Conservation (phyloP, 2,888 invertebrate species). For the Choristoneura rosaceana region DNA sequence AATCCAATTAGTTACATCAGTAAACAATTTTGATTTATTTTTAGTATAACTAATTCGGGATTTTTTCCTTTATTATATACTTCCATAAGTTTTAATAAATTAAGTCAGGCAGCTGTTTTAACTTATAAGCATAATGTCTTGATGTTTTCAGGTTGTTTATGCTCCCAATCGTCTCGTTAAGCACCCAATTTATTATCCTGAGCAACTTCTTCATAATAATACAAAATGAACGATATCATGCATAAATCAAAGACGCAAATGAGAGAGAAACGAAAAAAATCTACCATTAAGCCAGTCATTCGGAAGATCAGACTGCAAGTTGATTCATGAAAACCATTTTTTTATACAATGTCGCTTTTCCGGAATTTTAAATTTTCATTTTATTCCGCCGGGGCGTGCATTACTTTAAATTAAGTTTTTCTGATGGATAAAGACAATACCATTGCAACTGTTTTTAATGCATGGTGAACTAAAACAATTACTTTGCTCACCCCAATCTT, state of each 20-base stretch:
- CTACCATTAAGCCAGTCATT: constrained; percentile 71
- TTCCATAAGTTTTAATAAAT: too few species aligned
- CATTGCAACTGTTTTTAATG: too few species aligned
- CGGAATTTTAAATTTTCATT: constrained; percentile 34
- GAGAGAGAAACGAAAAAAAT: constrained; percentile 68
- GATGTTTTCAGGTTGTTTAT: constrained; percentile 24
- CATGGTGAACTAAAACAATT: too few species aligned
- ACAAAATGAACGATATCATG: constrained; percentile 65
- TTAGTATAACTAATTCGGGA: too few species aligned
- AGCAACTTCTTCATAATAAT: constrained; percentile 52
- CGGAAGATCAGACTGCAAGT: constrained; percentile 71
- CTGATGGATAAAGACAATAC: neutral
- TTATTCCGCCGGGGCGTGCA: constrained; percentile 3
- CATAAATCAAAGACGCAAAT: constrained; percentile 76
- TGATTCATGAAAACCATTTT: constrained; percentile 72
- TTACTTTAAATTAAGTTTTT: constrained; percentile 18
- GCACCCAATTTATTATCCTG: constrained; percentile 20
- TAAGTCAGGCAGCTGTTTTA: too few species aligned
- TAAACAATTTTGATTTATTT: too few species aligned
- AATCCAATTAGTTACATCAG: too few species aligned
- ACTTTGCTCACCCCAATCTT: too few species aligned
- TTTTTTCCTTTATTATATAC: too few species aligned
- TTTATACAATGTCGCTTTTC: constrained; percentile 52
- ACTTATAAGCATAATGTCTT: too few species aligned
- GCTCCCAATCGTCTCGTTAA: constrained; percentile 22